Base-by-base conservation (phyloP, 2,113 vertebrate genomes). In the Carassius gibelio region DNA sequence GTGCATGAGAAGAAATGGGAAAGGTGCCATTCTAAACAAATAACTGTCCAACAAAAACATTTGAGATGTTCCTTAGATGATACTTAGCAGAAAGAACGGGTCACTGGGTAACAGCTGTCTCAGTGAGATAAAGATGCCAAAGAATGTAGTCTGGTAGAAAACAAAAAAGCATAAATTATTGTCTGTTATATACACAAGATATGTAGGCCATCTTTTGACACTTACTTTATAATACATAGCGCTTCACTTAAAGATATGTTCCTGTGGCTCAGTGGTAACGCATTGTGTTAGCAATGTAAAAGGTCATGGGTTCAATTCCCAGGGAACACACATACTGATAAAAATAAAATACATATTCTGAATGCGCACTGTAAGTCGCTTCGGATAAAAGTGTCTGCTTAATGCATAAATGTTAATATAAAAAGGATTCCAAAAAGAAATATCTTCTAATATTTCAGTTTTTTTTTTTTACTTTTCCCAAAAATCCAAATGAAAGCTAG, bases 21-120 rank as follows among this genome's bases (percentile, higher is more conserved):
- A 82, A 3, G 26, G 42, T 59, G 79, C 83, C 82, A 71, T 84
- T 78, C 52, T 19, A 82, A 80, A 83, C 74, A 89, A 76, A 68
- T 50, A 23, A 62, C 52, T 26, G 68, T 82, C 79, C 81, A 77
- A 87, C 62, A 84, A 77, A 85, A 88, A 82, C 74, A 72, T 82
- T 57, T 69, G 34, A 57, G 72, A 72, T 82, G 83, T 69, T 81
- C 17, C 72, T 85, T 61, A 87, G 79, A 75, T 79, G 79, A 50
- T 17, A 23, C 42, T 82, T 30, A 21, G 57, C 50, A 38, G 84
- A 59, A 77, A 76, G 64, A 86, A 48, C 59, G 50, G 83, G 85
- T 87, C 85, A 75, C 23, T 26, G 83, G 80, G 84, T 52, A 52
- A 66, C 15, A 82, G 21, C 72, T 42, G 61, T n/a, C 66, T 50